A percentile compares a stretch with the other conserved stretches of the same genome.
These are phyloP conservation scores for Euzophera pinguis DNA, from an alignment of 2,888 invertebrate genomes.

Conservation along the genomic window DNA sequence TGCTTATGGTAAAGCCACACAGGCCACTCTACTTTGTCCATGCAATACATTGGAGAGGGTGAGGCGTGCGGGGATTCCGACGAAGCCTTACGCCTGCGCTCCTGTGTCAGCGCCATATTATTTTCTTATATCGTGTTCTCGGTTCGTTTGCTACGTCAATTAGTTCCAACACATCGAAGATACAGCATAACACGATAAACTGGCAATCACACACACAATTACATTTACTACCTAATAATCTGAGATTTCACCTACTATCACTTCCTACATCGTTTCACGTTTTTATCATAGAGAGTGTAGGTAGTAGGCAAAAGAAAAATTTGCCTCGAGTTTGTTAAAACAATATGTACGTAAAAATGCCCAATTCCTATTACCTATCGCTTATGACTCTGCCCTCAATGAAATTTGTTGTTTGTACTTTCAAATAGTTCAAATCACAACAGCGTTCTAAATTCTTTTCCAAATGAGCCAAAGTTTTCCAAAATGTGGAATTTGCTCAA, in stretches of 20 bases:
- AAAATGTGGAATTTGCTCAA: too few relatives aligned
- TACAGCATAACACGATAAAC: conserved; percentile 35
- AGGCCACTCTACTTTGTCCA: conserved; percentile 34
- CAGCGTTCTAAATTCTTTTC: too few relatives aligned
- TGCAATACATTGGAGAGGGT: conserved; percentile 39
- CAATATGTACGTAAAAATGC: too few relatives aligned
- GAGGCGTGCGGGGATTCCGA: conserved; percentile 49
- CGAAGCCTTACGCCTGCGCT: conserved; percentile 58
- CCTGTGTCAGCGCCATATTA: conserved; percentile 48
- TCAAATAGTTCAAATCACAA: too few relatives aligned
- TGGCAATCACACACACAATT: conserved; percentile 5
- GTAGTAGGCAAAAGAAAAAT: too few relatives aligned
- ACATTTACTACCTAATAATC: not conserved
- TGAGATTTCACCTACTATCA: not conserved
- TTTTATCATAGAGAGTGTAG: not conserved
- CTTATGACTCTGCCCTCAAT: too few relatives aligned
- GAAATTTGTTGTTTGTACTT: too few relatives aligned
- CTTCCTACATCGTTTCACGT: not conserved
- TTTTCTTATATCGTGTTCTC: conserved; percentile 57
- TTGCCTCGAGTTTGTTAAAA: too few relatives aligned
- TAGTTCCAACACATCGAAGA: conserved; percentile 55
- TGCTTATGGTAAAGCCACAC: conserved; percentile 25
- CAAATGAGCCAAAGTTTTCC: too few relatives aligned
- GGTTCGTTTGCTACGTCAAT: conserved; percentile 66
- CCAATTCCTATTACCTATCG: too few relatives aligned